A percentile compares a stretch with the other conserved stretches of the same genome.
phyloP scores from a whole-genome alignment of 2,797 vertebrate genomes.

The Gouania willdenowi region DNA sequence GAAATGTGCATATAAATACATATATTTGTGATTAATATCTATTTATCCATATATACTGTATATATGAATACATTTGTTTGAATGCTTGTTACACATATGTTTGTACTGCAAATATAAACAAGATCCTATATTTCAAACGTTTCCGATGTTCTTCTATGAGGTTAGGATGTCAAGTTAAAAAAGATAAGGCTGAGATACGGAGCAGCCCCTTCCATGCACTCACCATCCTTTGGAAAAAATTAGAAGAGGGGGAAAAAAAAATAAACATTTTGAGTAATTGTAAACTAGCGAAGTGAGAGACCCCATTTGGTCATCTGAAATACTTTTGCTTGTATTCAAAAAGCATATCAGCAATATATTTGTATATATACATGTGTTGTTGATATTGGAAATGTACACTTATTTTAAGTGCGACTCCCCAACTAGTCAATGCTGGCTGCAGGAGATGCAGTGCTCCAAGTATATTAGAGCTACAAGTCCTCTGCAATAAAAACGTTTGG shows the following conservation, averaged over 20 bases:
- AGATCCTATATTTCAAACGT: conserved; percentile 95
- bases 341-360: conserved; percentile 93
- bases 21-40: conserved; percentile 80
- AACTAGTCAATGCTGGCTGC: conserved; percentile 86
- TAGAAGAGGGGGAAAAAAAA: conserved; percentile 71
- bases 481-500: conserved; percentile 98
- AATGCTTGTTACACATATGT: conserved; percentile 89
- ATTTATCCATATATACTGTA: conserved; percentile 80
- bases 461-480: conserved; percentile 96
- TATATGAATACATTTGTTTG: conserved; percentile 78
- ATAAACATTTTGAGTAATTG: conserved; percentile 78
- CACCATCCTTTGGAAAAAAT: conserved; percentile 71
- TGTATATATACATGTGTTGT: conserved; percentile 78
- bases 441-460: conserved; percentile 88
- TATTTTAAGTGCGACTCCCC: conserved; percentile 86
- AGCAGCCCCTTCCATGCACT: conserved; percentile 80
- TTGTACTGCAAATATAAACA: conserved; percentile 97
- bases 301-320: conserved; percentile 79
- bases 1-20: conserved; percentile 85
- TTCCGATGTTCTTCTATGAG: conserved; percentile 88
- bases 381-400: conserved; percentile 79
- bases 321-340: conserved; percentile 93
- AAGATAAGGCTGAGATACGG: conserved; percentile 81
- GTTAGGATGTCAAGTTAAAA: conserved; percentile 80
- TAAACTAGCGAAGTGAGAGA: conserved; percentile 81